Evolutionary conservation across 2,888 invertebrate species (phyloP).

Genomic region (Embidobia sp.): DNA sequence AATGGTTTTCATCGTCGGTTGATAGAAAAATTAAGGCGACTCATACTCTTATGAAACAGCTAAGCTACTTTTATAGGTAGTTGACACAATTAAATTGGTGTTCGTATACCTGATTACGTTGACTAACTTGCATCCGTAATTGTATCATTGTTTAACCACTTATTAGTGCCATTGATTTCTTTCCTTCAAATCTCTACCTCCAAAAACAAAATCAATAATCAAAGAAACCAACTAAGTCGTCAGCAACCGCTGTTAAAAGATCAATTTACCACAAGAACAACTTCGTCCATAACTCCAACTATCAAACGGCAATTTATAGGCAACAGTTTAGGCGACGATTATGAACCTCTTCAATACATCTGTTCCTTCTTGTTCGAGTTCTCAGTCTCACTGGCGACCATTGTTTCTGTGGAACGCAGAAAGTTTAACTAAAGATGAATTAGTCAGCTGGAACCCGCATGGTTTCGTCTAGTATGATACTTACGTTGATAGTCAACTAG

Average conservation of each 20-base stretch:
- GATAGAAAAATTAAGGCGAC: too few species aligned
- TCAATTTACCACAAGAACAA: too few species aligned
- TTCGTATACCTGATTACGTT: conserved; percentile 63
- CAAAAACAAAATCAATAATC: conserved; percentile 19
- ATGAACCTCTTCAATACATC: conserved; percentile 21
- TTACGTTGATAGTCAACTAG: conserved; percentile 57
- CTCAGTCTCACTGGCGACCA: not conserved
- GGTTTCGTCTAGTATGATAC: conserved; percentile 47
- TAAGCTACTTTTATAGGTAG: too few species aligned
- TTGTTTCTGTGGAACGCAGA: conserved; percentile 11
- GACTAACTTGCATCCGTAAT: conserved; percentile 41
- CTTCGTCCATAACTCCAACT: too few species aligned
- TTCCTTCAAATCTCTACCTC: not conserved
- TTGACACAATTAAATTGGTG: too few species aligned
- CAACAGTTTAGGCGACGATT: too few species aligned
- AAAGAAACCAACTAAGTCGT: conserved; percentile 17
- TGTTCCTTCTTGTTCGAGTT: not conserved
- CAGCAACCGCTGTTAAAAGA: too few species aligned
- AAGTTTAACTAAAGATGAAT: conserved; percentile 37
- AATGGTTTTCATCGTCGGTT: too few species aligned
- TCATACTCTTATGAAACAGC: too few species aligned
- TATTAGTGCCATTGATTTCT: conserved; percentile 58
- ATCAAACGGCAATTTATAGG: too few species aligned
- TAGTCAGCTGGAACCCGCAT: conserved; percentile 54
- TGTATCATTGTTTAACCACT: conserved; percentile 46